Base-by-base conservation (phyloP, 2,113 vertebrate species). In the Brachyistius frenatus region DNA sequence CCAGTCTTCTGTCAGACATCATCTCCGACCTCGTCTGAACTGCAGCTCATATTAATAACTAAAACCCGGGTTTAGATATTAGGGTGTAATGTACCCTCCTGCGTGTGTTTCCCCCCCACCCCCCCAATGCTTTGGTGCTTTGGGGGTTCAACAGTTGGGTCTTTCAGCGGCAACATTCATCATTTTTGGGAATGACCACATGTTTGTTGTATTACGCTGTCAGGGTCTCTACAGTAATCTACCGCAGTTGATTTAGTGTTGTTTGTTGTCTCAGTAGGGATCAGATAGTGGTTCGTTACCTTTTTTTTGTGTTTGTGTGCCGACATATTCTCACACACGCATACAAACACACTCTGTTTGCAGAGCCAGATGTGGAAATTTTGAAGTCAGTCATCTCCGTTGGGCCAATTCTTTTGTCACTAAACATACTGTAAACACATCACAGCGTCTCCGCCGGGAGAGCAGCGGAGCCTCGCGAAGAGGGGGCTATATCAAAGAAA, bases 341-440 rank as follows among this genome's bases (percentile, higher is more conserved):
- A 50, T 47, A 76, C 62, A 53, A 30, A 57, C 13, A 76, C 23
- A 56, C 23, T 35, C 8, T 8, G 30, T 84, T 81, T 77, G 44
- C 47, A 53, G 37, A 83, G 66, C 84, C 86, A 90, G 88, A 88
- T 88, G 90, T 90, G 85, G 85, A 86, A 86, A 83, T 46, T 63
- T 68, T 84, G 85, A 73, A 86, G 66, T 83, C 72, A 76, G 63
- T 69, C 66, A 11, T 64, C 46, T 60, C 58, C 36, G 23, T 57
- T 56, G 9, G 30, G 69, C 64, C 70, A 55, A 2, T 57, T 23
- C 23, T 23, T 77, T 33, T 78, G 55, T n/a, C 56, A 58, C 53
- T 70, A 53, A 70, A 66, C 70, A 68, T 67, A 15, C 13, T 76
- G 78, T 77, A 84, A 87, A 87, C 68, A 73, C 64, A 75, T 74